Percentiles rank a stretch among this genome's conserved stretches.
Evolutionary conservation across 2,888 invertebrate species (phyloP).

Genomic region (Drosophila histrio): DNA sequence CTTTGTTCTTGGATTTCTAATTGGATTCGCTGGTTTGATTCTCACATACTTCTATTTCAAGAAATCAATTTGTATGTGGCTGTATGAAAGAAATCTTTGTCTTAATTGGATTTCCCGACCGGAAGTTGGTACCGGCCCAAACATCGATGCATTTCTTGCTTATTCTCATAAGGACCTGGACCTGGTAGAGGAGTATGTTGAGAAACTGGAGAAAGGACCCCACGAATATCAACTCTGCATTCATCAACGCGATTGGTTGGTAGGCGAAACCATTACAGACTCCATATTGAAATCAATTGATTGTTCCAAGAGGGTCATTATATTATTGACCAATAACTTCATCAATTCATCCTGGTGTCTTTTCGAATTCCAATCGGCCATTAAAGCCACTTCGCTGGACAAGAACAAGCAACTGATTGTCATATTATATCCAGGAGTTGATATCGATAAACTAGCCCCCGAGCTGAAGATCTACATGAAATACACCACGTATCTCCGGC

Average conservation of each 20-base stretch:
- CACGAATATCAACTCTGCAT: conserved; percentile 22
- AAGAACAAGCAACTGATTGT: conserved; percentile 33
- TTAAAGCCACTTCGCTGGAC: conserved; percentile 32
- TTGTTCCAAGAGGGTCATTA: conserved; percentile 30
- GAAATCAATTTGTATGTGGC: conserved; percentile 21
- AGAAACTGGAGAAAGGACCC: conserved; percentile 18
- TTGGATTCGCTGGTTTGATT: background rate
- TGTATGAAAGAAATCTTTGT: too few relatives aligned
- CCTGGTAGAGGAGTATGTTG: conserved; percentile 29
- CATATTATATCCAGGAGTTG: conserved; percentile 36
- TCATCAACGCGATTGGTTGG: conserved; percentile 38
- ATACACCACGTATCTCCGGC: conserved; percentile 27
- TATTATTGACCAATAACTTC: conserved; percentile 40
- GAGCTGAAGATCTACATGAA: conserved; percentile 38
- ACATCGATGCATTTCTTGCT: conserved; percentile 23
- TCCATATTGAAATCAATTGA: conserved; percentile 30
- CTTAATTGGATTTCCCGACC: conserved; percentile 4
- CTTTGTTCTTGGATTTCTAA: background rate
- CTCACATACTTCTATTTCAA: conserved; percentile 5
- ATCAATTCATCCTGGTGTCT: conserved; percentile 34
- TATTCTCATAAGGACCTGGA: too few relatives aligned
- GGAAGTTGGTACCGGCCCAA: background rate
- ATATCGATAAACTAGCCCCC: conserved; percentile 16
- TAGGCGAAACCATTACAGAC: conserved; percentile 29
- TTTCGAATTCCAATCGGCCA: conserved; percentile 37